Conservation (phyloP, 2,113 vertebrate species). For the Tychaedon coryphoeus region DNA sequence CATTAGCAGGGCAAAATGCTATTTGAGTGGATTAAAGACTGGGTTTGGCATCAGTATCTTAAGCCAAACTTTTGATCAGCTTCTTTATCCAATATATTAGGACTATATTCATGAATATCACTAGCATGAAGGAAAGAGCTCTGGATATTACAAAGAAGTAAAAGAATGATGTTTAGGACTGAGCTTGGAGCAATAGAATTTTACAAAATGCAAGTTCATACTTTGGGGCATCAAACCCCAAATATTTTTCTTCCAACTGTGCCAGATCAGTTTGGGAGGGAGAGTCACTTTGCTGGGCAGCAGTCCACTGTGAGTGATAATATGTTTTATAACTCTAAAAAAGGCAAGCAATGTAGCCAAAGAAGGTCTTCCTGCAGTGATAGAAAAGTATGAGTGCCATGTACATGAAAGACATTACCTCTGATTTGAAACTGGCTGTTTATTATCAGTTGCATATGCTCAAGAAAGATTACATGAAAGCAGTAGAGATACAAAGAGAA, state of each 20-base stretch:
- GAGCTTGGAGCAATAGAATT: neutral
- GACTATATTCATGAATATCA: neutral
- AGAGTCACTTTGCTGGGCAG: neutral
- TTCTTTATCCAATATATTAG: neutral
- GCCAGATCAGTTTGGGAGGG: neutral
- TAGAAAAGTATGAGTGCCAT: neutral
- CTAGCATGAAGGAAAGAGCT: neutral
- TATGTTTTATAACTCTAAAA: neutral
- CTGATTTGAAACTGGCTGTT: neutral
- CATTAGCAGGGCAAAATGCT: fast-evolving
- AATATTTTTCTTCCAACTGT: neutral
- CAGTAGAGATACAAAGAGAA: neutral
- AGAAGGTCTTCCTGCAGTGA: neutral
- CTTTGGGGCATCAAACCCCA: neutral
- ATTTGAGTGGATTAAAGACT: neutral
- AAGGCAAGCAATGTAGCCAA: neutral
- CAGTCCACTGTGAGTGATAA: neutral
- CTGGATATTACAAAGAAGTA: neutral
- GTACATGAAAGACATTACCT: neutral
- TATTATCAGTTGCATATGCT: neutral
- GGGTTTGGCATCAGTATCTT: neutral
- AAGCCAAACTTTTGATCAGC: neutral
- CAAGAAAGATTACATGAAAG: neutral
- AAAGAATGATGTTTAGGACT: neutral
- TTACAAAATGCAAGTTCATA: neutral